A percentile compares a stretch with the other conserved stretches of the same genome.
Evolutionary conservation across 2,797 vertebrate genomes (phyloP).

Genomic region (Rhinatrema bivittatum): DNA sequence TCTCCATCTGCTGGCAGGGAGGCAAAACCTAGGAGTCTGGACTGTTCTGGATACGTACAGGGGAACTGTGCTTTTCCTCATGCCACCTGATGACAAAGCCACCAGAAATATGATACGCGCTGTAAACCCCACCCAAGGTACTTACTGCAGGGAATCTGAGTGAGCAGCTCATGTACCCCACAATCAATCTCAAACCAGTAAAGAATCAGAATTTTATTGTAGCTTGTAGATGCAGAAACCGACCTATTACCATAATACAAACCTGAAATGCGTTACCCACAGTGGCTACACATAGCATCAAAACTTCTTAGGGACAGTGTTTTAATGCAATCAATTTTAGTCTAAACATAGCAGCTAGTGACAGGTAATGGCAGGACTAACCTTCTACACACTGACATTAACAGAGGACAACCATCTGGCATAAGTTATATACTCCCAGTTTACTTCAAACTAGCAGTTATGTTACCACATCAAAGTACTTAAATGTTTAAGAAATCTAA

Average conservation of each 20-base stretch:
- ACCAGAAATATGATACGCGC: no score
- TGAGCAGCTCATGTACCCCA: no score
- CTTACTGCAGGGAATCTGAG: no score
- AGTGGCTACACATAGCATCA: constrained; percentile 62
- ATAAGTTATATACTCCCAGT: constrained; percentile 68
- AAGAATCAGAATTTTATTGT: constrained; percentile 72
- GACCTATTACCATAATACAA: constrained; percentile 75
- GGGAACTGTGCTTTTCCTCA: no score
- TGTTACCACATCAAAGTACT: constrained; percentile 53
- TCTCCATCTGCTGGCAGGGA: no score
- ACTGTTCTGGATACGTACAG: no score
- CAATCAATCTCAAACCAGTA: no score
- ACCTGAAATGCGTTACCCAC: constrained; percentile 61
- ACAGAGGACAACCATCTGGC: constrained; percentile 75
- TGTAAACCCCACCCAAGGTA: no score
- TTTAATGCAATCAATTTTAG: constrained; percentile 54
- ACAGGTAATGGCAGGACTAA: constrained; percentile 67
- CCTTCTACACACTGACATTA: constrained; percentile 80
- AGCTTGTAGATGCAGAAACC: constrained; percentile 63
- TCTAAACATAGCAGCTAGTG: constrained; percentile 80
- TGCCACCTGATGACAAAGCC: no score
- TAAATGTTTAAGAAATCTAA: constrained; percentile 66
- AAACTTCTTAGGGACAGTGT: constrained; percentile 62
- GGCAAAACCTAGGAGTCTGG: no score
- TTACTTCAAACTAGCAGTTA: constrained; percentile 67